Base-by-base conservation (phyloP, 2,797 vertebrate species). In the Coilia nasus region DNA sequence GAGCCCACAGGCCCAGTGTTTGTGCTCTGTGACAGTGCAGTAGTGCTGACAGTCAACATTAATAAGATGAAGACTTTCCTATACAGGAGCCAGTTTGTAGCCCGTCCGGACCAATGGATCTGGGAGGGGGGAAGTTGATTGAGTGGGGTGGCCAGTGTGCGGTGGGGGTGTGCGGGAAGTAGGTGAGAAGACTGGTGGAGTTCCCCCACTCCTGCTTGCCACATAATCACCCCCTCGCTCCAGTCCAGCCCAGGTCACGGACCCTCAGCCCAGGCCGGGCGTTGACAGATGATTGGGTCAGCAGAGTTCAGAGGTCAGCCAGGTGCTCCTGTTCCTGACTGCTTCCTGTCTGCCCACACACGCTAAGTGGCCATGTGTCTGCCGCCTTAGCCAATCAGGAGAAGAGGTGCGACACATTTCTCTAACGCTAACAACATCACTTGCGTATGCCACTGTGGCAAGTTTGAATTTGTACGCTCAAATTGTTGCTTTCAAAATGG, bases 231-330 rank as follows among this genome's bases (percentile, higher is more conserved):
- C 67, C 28, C 67, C 25, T 47, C 46, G 4, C 25, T 41, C 28
- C 14, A 19, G 67, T 75, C 67, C 28, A 41, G 67, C 31, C 67
- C 67, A 41, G 67, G 67, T 75, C 67, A 75, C 67, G 19, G 67
- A 14, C 28, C 28, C 14, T 71, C 25, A 4, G 28, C 3, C 12
- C 15, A 15, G 17, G 67, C 67, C 31, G 59, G 28, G 50, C 44
- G 85, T 83, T 87, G 85, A 91, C 83, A 84, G 85, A 89, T 88
- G 85, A 87, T 10, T 11, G 83, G 87, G 83, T 88, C 85, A 82
- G 84, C 64, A 83, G 50, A 82, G 83, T 84, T 90, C 78, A 54
- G 9, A 41, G 62, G 81, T 88, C 64, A 56, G 4, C 46, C 50
- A 84, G 67, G 71, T 88, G 75, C 21, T 46, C 84, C 67, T 50